These are phyloP conservation scores for Volucella inflata DNA, from an alignment of 2,888 invertebrate genomes.

Conservation along the genomic window DNA sequence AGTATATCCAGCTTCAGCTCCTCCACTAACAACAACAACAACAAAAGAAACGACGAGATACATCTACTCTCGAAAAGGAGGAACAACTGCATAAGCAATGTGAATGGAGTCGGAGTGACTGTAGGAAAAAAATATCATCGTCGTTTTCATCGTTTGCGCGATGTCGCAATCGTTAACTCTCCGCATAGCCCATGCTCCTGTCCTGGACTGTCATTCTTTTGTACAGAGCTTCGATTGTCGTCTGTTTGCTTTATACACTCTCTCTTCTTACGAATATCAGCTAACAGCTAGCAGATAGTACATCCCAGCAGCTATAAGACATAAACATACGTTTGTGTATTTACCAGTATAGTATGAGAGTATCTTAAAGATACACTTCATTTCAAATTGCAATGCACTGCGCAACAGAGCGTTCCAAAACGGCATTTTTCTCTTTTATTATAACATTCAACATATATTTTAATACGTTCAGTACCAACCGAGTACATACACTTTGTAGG, in stretches of 20 bases:
- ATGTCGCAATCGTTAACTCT: constrained; percentile 63
- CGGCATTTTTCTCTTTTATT: constrained; percentile 81
- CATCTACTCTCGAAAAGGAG: constrained; percentile 43
- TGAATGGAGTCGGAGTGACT: constrained; percentile 27
- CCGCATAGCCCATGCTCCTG: constrained; percentile 20
- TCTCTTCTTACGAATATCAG: constrained; percentile 29
- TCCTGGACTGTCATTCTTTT: constrained; percentile 48
- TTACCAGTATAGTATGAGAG: constrained; percentile 8
- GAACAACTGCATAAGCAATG: constrained; percentile 68
- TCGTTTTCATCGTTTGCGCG: constrained; percentile 60
- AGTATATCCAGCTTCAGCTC: background rate
- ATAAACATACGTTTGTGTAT: background rate
- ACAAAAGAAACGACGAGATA: constrained; percentile 36
- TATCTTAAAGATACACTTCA: constrained; percentile 63
- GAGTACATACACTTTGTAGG: constrained; percentile 7
- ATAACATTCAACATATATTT: constrained; percentile 77
- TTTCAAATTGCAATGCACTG: constrained; percentile 54
- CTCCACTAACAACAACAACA: constrained; percentile 18
- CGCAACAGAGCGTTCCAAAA: constrained; percentile 78
- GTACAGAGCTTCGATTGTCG: constrained; percentile 7
- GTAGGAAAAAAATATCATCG: constrained; percentile 50
- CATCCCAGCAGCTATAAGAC: background rate
- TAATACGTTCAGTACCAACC: background rate
- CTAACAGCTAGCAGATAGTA: background rate
- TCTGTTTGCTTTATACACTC: constrained; percentile 53